Base-by-base conservation (phyloP, 2,113 vertebrate species). In the Colistium nudipinnis region DNA sequence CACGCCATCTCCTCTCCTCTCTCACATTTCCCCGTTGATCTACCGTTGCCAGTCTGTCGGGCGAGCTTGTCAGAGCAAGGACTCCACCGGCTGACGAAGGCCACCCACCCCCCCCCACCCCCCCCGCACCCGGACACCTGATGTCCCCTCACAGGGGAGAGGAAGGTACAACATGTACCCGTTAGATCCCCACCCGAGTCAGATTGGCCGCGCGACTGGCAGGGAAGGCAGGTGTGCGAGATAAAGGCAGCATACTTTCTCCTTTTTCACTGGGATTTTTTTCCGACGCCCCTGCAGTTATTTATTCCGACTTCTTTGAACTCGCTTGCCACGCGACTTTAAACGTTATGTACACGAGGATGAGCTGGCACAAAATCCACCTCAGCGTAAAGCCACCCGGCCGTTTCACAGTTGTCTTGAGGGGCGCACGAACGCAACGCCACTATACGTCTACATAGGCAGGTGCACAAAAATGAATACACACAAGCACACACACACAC, bases 31-130 rank as follows among this genome's bases (percentile, higher is more conserved):
- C 59, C 33, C 35, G 76, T 55, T 87, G 84, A 88, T 82, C 62
- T 77, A 74, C 68, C 35, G 47, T 74, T 24, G 43, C 9, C 24
- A 65, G 72, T 74, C 76, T 85, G 82, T 74, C 74, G 28, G n/a
- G 41, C 14, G 36, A 55, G 66, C 71, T n/a, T 84, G 83, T 70
- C 85, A 75, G 73, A 77, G 75, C 81, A 83, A 85, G 87, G 79
- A 81, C 81, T 81, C 59, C 55, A 28, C 38, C 43, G 6, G 2
- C 35, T 74, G 84, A 85, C 74, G 82, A 52, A 76, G 20, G 59
- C 59, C 11, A n/a, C n/a, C n/a, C n/a, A n/a, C n/a, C n/a, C n/a
- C n/a, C n/a, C n/a, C n/a, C n/a, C n/a, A n/a, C n/a, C n/a, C n/a
- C n/a, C n/a, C n/a, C n/a, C n/a, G n/a, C n/a, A n/a, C n/a, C n/a